Evolutionary conservation across 2,888 invertebrate genomes (phyloP).

Genomic region (Pimpla rufipes): DNA sequence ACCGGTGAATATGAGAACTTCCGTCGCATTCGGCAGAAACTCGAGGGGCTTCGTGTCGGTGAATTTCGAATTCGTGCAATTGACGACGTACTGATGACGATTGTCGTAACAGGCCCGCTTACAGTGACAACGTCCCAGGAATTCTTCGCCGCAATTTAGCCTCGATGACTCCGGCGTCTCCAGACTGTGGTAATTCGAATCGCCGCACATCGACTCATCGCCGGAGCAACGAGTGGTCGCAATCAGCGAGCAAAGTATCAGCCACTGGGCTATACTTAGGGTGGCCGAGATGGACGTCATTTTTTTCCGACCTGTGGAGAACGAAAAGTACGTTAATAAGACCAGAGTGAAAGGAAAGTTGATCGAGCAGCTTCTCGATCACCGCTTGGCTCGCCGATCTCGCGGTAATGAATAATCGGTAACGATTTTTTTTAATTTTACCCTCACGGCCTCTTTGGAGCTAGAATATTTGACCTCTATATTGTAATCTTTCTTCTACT

Average conservation of each 20-base stretch:
- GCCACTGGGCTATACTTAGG: conserved; percentile 45
- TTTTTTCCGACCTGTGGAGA: conserved; percentile 64
- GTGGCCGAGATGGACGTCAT: conserved; percentile 68
- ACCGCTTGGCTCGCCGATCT: background rate
- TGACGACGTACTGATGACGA: conserved; percentile 88
- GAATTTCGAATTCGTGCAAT: conserved; percentile 90
- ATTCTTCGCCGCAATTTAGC: conserved; percentile 85
- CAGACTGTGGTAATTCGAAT: conserved; percentile 79
- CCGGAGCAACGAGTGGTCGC: conserved; percentile 51
- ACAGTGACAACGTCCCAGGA: conserved; percentile 87
- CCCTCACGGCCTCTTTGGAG: background rate
- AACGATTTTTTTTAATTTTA: conserved; percentile 2
- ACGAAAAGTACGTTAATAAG: conserved; percentile 1
- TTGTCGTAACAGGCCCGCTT: conserved; percentile 86
- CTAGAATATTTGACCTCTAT: too few species aligned
- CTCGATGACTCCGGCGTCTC: conserved; percentile 75
- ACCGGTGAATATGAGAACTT: conserved; percentile 90
- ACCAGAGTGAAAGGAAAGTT: conserved; percentile 36
- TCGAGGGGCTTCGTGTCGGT: conserved; percentile 87
- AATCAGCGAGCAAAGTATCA: conserved; percentile 56
- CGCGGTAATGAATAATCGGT: background rate
- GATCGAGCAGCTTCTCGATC: background rate
- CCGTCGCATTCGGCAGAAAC: conserved; percentile 88
- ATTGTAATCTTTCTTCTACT: too few species aligned
- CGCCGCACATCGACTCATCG: conserved; percentile 72